These are phyloP conservation scores for Chironomus tepperi DNA, from an alignment of 1,140 invertebrate genomes.

Conservation along the genomic window DNA sequence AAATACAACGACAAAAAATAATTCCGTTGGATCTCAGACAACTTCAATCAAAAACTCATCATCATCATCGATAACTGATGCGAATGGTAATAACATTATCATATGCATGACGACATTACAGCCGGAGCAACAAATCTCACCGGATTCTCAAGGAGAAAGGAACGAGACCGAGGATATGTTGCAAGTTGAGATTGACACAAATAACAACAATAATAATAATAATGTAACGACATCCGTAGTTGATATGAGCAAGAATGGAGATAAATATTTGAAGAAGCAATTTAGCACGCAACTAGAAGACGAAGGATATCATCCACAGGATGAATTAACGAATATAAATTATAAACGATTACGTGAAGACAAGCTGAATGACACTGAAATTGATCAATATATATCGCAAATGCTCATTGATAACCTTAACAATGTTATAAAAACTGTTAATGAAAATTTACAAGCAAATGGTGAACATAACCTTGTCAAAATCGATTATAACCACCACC, in stretches of 20 bases:
- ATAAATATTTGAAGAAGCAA: neutral
- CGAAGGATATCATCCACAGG: neutral
- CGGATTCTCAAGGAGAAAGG: no score
- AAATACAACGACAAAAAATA: neutral
- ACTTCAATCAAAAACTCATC: neutral
- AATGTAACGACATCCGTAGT: neutral
- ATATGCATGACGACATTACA: neutral
- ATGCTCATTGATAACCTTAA: slow-evolving; percentile 24
- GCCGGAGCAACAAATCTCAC: neutral
- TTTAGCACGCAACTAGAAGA: neutral
- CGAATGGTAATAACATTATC: slow-evolving; percentile 11
- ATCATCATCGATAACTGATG: neutral
- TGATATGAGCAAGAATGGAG: neutral
- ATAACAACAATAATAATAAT: neutral
- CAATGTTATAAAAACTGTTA: slow-evolving; percentile 22
- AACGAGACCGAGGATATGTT: neutral
- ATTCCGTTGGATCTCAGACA: neutral
- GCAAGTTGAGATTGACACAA: neutral
- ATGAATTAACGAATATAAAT: neutral
- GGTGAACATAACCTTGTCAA: slow-evolving; percentile 17
- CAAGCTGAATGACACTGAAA: neutral
- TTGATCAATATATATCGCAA: slow-evolving; percentile 23
- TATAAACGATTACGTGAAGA: slow-evolving; percentile 11
- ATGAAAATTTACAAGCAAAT: slow-evolving; percentile 22
- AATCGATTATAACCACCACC: neutral